phyloP scores from a whole-genome alignment of 2,797 vertebrate genomes.

The Jordanella pulchra region DNA sequence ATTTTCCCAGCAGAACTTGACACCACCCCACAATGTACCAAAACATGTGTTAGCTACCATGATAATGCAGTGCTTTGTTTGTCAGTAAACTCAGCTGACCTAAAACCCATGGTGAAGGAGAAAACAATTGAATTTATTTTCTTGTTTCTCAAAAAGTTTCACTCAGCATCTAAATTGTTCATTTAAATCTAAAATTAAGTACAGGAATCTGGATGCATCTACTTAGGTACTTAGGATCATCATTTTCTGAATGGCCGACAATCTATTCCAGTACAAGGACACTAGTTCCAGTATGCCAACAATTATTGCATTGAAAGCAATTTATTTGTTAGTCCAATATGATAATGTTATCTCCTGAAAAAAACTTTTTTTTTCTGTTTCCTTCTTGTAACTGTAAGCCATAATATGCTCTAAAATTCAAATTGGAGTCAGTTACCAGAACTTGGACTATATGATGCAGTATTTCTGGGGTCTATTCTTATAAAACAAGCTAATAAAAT shows the following conservation, averaged over 20 bases:
- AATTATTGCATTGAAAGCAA: too few species aligned
- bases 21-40: background rate
- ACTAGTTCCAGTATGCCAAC: too few species aligned
- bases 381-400: background rate
- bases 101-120: background rate
- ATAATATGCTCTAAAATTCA: background rate
- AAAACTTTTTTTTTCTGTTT: background rate
- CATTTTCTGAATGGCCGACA: background rate
- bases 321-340: background rate
- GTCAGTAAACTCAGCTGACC: background rate
- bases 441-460: background rate
- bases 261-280: background rate
- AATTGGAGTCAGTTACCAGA: background rate
- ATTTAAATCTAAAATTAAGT: background rate
- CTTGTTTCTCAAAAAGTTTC: background rate
- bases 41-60: background rate
- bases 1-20: too few species aligned
- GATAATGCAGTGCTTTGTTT: background rate
- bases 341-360: background rate
- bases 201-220: background rate
- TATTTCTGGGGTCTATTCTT: background rate
- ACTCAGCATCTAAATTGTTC: too few species aligned
- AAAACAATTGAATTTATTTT: background rate
- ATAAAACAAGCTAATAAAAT: background rate
- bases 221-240: background rate